Percentiles rank a stretch among this genome's conserved stretches.
Conservation (phyloP, 2,797 vertebrate genomes). For the Naso thynnoides region DNA sequence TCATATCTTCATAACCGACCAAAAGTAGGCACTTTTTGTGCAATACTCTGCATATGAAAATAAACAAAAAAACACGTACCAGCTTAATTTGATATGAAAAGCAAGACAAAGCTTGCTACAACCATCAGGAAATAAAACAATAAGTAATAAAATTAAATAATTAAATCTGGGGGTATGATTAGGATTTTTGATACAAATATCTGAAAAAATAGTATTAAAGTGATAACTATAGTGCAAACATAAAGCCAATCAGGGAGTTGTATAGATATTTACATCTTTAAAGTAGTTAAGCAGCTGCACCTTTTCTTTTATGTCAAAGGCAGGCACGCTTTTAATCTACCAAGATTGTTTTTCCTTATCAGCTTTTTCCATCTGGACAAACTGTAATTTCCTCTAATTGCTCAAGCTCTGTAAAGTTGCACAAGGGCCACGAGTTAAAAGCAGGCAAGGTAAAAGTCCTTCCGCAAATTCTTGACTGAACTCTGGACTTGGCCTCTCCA, state of each 20-base stretch:
- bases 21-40: not conserved
- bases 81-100: constrained; percentile 23
- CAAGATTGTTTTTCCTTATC: not conserved
- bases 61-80: not conserved
- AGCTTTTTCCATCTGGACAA: constrained; percentile 8
- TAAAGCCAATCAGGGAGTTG: constrained; percentile 1
- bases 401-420: not conserved
- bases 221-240: constrained; percentile 10
- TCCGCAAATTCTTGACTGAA: constrained; percentile 5
- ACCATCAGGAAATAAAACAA: constrained; percentile 30
- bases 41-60: constrained; percentile 1
- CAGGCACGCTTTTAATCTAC: not conserved
- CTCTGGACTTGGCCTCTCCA: not conserved
- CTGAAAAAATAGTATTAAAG: not conserved
- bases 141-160: constrained; percentile 17
- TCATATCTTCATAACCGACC: not conserved
- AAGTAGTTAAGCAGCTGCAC: not conserved
- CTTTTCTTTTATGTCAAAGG: not conserved
- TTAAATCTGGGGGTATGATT: constrained; percentile 20
- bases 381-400: not conserved
- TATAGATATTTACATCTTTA: constrained; percentile 6
- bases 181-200: constrained; percentile 12
- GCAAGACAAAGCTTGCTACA: constrained; percentile 24
- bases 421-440: not conserved
- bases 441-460: constrained; percentile 5